Percentiles rank a stretch among this genome's conserved stretches.
phyloP scores from a whole-genome alignment of 2,113 vertebrate genomes.

The Australoheros scitulus region DNA sequence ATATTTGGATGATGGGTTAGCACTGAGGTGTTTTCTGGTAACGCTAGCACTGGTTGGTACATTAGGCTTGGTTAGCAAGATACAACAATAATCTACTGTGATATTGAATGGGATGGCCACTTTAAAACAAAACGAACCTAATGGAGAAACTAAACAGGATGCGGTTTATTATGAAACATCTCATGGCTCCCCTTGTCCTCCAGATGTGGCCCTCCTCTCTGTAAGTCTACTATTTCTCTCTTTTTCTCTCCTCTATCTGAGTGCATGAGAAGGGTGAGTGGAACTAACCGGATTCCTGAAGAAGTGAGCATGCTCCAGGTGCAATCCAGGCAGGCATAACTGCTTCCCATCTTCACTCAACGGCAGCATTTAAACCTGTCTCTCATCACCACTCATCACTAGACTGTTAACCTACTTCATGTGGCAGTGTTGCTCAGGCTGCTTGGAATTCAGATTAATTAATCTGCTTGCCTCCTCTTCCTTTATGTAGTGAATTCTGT shows the following conservation, averaged over 20 bases:
- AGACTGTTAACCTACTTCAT: neutral
- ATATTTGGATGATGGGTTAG: neutral
- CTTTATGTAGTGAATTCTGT: too few species aligned
- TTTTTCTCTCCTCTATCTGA: too few species aligned
- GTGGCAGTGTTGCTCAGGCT: neutral
- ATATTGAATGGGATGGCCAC: neutral
- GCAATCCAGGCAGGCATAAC: neutral
- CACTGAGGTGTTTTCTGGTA: neutral
- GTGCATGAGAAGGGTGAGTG: too few species aligned
- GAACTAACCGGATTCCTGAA: too few species aligned
- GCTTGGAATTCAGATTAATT: neutral
- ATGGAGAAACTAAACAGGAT: neutral
- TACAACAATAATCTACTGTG: neutral
- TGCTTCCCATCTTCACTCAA: neutral
- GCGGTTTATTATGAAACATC: neutral
- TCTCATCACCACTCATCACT: neutral
- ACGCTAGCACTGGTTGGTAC: neutral
- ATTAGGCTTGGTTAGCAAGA: neutral
- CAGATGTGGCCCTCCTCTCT: too few species aligned
- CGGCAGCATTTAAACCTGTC: neutral
- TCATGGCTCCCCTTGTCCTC: neutral
- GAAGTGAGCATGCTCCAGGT: neutral
- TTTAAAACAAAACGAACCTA: neutral
- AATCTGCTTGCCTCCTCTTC: neutral
- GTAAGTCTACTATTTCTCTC: too few species aligned